phyloP scores from a whole-genome alignment of 2,797 vertebrate species.

The Tenualosa thibaudeaui region DNA sequence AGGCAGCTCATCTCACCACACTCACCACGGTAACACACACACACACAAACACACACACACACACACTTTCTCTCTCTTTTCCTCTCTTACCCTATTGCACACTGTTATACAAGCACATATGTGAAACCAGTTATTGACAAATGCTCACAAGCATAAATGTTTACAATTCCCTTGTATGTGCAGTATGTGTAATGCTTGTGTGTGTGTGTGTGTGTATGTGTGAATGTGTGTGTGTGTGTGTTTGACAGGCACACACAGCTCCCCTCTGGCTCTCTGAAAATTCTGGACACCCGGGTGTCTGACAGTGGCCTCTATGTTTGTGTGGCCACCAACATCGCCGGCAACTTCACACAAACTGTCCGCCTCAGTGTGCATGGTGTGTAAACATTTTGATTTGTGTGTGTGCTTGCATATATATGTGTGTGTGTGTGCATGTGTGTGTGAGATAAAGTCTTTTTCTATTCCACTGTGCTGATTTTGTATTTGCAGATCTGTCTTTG shows the following conservation, averaged over 20 bases:
- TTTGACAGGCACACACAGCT: conserved; percentile 86
- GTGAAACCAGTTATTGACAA: conserved; percentile 30
- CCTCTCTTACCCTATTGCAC: background rate
- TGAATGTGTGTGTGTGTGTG: conserved; percentile 41
- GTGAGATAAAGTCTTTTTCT: no score
- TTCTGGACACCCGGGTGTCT: conserved; percentile 82
- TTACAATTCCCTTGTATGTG: background rate
- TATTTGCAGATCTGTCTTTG: no score
- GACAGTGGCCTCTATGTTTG: conserved; percentile 91
- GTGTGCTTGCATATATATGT: background rate
- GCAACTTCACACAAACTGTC: conserved; percentile 85
- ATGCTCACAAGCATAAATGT: conserved; percentile 38
- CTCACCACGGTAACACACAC: conserved; percentile 83
- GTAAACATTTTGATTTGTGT: background rate
- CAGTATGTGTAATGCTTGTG: conserved; percentile 1
- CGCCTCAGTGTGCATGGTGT: conserved; percentile 86
- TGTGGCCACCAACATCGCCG: conserved; percentile 93
- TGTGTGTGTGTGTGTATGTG: conserved; percentile 35
- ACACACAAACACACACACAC: conserved; percentile 14
- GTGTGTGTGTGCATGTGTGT: no score
- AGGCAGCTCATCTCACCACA: conserved; percentile 91
- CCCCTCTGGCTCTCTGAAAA: conserved; percentile 91
- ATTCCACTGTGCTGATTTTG: no score
- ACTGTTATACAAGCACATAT: background rate
- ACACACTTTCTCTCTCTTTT: background rate